Evolutionary conservation across 2,888 invertebrate species (phyloP).

Genomic region (Ornithoptera alexandrae): DNA sequence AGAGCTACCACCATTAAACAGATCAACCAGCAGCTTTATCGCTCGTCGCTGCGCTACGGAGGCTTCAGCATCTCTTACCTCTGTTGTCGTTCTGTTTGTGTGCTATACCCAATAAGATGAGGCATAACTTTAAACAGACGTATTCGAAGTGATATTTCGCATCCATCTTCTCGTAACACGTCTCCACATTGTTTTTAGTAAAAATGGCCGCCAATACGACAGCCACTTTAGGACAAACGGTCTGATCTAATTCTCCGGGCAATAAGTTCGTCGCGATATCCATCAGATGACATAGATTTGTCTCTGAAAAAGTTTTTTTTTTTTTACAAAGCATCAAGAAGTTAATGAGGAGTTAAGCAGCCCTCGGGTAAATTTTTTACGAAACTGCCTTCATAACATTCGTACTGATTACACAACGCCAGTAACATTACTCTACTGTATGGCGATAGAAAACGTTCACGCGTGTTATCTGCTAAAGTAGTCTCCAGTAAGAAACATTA

Average conservation of each 20-base stretch:
- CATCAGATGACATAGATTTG: slow-evolving; percentile 60
- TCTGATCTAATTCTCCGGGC: slow-evolving; percentile 53
- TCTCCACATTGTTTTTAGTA: slow-evolving; percentile 48
- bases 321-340: background rate
- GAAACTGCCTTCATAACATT: no score
- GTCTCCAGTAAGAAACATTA: no score
- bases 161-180: slow-evolving; percentile 36
- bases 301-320: slow-evolving; percentile 45
- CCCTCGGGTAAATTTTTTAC: no score
- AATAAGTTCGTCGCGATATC: slow-evolving; percentile 56
- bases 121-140: slow-evolving; percentile 60
- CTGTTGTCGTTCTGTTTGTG: slow-evolving; percentile 58
- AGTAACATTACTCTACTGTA: no score
- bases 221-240: slow-evolving; percentile 54
- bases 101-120: slow-evolving; percentile 56
- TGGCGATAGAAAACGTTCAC: no score
- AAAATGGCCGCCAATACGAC: slow-evolving; percentile 60
- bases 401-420: no score
- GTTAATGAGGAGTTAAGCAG: no score
- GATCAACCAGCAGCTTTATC: no score
- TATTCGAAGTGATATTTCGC: slow-evolving; percentile 52
- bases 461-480: no score
- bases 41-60: no score
- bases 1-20: no score
- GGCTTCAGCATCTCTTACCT: slow-evolving; percentile 43